Conservation (phyloP, 2,888 invertebrate species). For the Allygus modestus region DNA sequence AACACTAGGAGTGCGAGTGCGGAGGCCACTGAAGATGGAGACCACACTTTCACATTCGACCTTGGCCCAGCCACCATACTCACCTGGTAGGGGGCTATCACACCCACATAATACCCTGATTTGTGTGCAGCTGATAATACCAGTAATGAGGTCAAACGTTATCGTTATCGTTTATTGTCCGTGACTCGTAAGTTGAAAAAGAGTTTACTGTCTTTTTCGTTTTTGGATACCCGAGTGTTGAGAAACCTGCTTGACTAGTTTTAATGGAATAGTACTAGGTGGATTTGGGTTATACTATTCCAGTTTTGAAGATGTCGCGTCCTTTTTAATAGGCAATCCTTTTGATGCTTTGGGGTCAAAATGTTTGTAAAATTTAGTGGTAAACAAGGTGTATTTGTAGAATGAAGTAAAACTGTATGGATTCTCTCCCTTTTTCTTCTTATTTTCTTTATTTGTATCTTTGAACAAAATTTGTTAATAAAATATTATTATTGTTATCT, state of each 20-base stretch:
- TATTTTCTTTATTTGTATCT: too few species aligned
- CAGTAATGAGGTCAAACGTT: background rate
- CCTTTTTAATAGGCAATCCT: too few species aligned
- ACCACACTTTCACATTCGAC: constrained; percentile 11
- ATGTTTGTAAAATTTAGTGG: too few species aligned
- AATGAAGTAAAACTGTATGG: too few species aligned
- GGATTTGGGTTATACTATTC: background rate
- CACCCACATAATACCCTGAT: constrained; percentile 24
- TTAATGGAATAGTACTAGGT: constrained; percentile 16
- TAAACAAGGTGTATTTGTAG: too few species aligned
- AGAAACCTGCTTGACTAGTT: background rate
- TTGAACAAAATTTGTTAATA: too few species aligned
- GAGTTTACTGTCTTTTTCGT: background rate
- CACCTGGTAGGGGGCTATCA: constrained; percentile 29
- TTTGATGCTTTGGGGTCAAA: too few species aligned
- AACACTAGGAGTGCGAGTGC: background rate
- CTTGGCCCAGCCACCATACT: constrained; percentile 19
- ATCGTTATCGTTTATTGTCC: background rate
- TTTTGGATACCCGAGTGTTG: background rate
- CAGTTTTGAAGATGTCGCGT: background rate
- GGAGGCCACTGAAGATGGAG: background rate
- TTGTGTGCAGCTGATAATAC: constrained; percentile 31
- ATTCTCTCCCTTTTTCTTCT: too few species aligned
- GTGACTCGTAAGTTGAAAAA: background rate
- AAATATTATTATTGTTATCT: too few species aligned